A percentile compares a stretch with the other conserved stretches of the same genome.
Evolutionary conservation across 1,140 invertebrate genomes (phyloP).

Genomic region (Dendroctonus ponderosae): DNA sequence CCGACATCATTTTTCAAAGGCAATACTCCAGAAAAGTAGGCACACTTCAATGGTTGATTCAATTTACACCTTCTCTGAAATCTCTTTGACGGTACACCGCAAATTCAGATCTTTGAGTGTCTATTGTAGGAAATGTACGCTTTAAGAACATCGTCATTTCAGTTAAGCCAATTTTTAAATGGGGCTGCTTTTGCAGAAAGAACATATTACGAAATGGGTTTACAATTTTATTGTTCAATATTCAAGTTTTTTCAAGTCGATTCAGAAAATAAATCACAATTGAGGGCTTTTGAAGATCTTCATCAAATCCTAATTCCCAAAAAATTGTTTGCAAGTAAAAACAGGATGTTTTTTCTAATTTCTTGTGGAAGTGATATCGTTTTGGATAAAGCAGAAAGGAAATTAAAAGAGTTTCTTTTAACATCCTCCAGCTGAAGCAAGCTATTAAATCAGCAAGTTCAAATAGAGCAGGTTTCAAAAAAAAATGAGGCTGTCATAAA

Average conservation of each 20-base stretch:
- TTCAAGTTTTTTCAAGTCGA: too few species aligned
- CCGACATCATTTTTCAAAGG: slow-evolving; percentile 2
- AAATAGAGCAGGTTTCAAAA: not conserved
- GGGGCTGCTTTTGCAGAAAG: too few species aligned
- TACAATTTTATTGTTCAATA: too few species aligned
- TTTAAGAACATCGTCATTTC: not conserved
- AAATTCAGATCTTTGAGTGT: not conserved
- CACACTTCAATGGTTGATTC: slow-evolving; percentile 4
- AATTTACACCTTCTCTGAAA: slow-evolving; percentile 7
- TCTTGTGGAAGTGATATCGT: too few species aligned
- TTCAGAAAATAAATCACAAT: too few species aligned
- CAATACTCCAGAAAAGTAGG: slow-evolving; percentile 1
- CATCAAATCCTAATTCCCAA: not conserved
- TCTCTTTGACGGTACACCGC: too few species aligned
- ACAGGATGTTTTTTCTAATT: not conserved
- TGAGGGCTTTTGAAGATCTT: too few species aligned
- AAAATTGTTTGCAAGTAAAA: not conserved
- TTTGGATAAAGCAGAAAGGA: too few species aligned
- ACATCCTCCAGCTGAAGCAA: too few species aligned
- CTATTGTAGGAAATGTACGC: not conserved
- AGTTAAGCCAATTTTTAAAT: not conserved
- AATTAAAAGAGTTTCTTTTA: too few species aligned
- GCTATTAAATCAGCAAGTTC: too few species aligned
- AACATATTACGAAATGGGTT: too few species aligned
- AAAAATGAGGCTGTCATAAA: not conserved